These are phyloP conservation scores for Bergia puertoricense DNA, from an alignment of 92 coral and sea anemone species.

Conservation along the genomic window DNA sequence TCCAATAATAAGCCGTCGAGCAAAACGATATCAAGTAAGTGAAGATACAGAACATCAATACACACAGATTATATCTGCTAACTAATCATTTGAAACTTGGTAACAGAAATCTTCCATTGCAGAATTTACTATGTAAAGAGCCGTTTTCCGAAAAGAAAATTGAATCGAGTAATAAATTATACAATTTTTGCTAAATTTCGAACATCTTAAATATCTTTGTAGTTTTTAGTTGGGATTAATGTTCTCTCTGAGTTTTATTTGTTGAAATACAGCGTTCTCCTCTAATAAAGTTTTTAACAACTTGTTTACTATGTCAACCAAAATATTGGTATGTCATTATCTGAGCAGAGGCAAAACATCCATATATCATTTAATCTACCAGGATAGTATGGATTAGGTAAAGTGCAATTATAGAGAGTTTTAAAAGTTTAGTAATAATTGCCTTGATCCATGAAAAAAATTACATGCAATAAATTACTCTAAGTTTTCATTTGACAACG, in stretches of 20 bases:
- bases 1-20: neutral
- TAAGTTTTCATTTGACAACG: neutral
- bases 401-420: too few species aligned
- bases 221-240: too few species aligned
- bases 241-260: neutral
- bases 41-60: neutral
- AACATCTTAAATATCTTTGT: neutral
- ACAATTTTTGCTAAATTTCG: neutral
- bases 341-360: too few species aligned
- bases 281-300: too few species aligned
- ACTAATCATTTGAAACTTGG: neutral
- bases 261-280: too few species aligned
- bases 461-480: neutral
- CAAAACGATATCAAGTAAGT: slow-evolving; percentile 29
- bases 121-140: neutral
- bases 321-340: too few species aligned
- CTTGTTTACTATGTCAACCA: too few species aligned
- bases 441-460: neutral
- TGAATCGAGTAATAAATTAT: neutral
- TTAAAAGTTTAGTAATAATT: too few species aligned
- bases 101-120: neutral
- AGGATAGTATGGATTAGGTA: too few species aligned
- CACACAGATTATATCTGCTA: neutral
- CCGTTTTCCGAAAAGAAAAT: neutral
- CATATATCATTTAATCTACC: too few species aligned